Evolutionary conservation across 2,113 vertebrate species (phyloP).

Genomic region (Silurus glanis): DNA sequence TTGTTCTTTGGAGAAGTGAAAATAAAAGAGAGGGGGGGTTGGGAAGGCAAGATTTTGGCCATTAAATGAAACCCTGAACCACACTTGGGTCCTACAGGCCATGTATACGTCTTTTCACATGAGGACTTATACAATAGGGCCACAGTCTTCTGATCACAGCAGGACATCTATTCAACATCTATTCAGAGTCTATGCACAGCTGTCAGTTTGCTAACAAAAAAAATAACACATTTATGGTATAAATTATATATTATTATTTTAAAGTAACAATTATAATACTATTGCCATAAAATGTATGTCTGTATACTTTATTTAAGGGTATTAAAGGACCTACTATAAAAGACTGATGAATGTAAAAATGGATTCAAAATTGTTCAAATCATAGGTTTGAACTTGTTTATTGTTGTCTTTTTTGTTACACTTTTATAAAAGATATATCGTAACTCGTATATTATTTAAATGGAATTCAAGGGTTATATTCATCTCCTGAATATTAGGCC

Average conservation of each 20-base stretch:
- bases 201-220: not conserved
- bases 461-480: not conserved
- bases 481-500: too few species aligned
- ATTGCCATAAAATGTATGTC: not conserved
- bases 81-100: slow-evolving; percentile 22
- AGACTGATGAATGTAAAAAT: not conserved
- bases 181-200: not conserved
- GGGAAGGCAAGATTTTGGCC: slow-evolving; percentile 58
- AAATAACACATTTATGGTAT: not conserved
- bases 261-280: not conserved
- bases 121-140: slow-evolving; percentile 28
- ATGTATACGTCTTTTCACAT: slow-evolving; percentile 23
- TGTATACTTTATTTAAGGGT: not conserved
- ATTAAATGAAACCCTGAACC: slow-evolving; percentile 49
- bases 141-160: slow-evolving; percentile 42
- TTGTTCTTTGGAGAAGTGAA: slow-evolving; percentile 71
- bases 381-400: not conserved
- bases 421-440: not conserved
- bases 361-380: not conserved
- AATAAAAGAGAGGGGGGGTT: slow-evolving; percentile 61
- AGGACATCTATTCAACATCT: slow-evolving; percentile 35
- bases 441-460: not conserved
- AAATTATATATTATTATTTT: not conserved
- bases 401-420: not conserved
- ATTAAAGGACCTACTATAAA: not conserved